Conservation (phyloP, 2,888 invertebrate genomes). For the Nomada flava region DNA sequence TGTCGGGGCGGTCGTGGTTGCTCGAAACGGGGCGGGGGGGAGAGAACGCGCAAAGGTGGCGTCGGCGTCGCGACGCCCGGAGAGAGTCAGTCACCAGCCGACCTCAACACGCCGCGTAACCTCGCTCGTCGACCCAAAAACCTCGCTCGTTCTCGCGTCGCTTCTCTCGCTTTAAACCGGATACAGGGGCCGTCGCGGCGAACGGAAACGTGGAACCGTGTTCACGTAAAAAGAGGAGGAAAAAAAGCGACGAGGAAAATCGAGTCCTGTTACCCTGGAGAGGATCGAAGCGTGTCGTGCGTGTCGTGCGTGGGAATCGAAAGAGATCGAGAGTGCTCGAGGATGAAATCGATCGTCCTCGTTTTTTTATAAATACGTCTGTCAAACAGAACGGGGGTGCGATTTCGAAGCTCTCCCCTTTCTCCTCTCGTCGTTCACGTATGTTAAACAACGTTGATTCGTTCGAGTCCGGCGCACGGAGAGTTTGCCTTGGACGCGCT, state of each 20-base stretch:
- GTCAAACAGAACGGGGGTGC: neutral
- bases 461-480: too few species aligned
- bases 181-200: constrained; percentile 13
- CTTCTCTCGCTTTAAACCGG: constrained; percentile 12
- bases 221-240: neutral
- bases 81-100: constrained; percentile 82
- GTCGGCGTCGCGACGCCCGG: constrained; percentile 83
- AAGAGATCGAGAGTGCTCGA: neutral
- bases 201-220: constrained; percentile 37
- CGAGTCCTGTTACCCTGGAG: constrained; percentile 2
- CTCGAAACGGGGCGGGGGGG: constrained; percentile 51
- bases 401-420: neutral
- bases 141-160: constrained; percentile 25
- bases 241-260: neutral
- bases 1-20: constrained; percentile 61
- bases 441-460: too few species aligned
- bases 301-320: constrained; percentile 1
- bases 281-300: neutral
- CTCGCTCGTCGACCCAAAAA: constrained; percentile 55
- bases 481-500: too few species aligned
- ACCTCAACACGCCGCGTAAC: constrained; percentile 81
- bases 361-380: neutral
- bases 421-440: neutral
- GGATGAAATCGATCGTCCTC: neutral
- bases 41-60: constrained; percentile 78